phyloP scores from a whole-genome alignment of 2,888 invertebrate species.

The Allophyes oxyacanthae region DNA sequence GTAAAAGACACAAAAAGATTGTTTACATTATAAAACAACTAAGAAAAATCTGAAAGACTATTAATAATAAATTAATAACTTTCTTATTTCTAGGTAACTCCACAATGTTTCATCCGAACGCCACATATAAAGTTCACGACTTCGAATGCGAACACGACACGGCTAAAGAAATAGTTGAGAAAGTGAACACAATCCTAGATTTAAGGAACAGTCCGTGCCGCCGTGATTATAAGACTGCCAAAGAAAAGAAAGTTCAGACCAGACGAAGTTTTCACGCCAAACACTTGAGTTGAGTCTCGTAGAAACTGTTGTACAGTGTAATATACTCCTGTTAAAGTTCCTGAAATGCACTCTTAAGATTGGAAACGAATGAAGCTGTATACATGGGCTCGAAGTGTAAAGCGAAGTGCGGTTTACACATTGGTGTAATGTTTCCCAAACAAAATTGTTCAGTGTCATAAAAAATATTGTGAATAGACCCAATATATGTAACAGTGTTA shows the following conservation, averaged over 20 bases:
- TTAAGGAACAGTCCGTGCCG: slow-evolving; percentile 94
- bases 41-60: too few relatives aligned
- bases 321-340: slow-evolving; percentile 57
- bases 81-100: slow-evolving; percentile 64
- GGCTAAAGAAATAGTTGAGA: slow-evolving; percentile 95
- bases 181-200: slow-evolving; percentile 96
- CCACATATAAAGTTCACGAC: slow-evolving; percentile 95
- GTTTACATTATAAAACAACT: too few relatives aligned
- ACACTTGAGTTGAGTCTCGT: slow-evolving; percentile 74
- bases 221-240: slow-evolving; percentile 94
- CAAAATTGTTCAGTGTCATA: slow-evolving; percentile 1
- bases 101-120: slow-evolving; percentile 72
- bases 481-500: background rate
- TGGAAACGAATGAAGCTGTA: slow-evolving; percentile 29
- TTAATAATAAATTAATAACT: background rate
- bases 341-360: slow-evolving; percentile 53
- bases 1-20: too few relatives aligned
- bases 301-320: slow-evolving; percentile 56
- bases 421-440: slow-evolving; percentile 10
- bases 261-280: slow-evolving; percentile 90
- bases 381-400: slow-evolving; percentile 37
- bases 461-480: background rate
- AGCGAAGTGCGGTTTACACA: slow-evolving; percentile 4
- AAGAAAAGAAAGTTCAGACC: slow-evolving; percentile 91
- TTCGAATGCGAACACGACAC: slow-evolving; percentile 94